Conservation (phyloP, 2,113 vertebrate genomes). For the Phaethon lepturus region DNA sequence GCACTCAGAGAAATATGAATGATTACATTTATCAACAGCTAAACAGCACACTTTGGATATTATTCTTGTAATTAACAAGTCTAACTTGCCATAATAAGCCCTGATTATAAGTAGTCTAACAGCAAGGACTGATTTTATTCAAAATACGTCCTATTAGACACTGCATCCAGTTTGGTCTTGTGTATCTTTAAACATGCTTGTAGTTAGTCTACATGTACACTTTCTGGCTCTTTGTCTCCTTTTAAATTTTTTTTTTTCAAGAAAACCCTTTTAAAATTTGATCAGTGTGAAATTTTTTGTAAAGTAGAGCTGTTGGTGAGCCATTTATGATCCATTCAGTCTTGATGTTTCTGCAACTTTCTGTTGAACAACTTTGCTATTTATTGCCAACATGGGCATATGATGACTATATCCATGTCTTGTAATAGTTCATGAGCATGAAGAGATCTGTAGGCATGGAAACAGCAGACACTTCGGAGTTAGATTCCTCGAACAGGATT, state of each 20-base stretch:
- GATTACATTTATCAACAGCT: slow-evolving; percentile 1
- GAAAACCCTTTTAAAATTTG: background rate
- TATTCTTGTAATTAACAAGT: background rate
- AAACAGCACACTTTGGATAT: background rate
- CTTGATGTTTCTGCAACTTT: background rate
- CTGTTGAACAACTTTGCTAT: background rate
- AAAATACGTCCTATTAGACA: background rate
- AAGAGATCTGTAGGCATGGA: background rate
- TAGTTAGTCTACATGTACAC: background rate
- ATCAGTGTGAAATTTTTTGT: background rate
- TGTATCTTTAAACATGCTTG: background rate
- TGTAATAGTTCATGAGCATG: fast-evolving
- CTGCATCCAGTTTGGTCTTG: background rate
- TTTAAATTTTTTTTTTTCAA: background rate
- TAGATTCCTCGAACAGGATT: background rate
- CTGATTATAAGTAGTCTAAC: background rate
- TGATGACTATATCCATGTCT: background rate
- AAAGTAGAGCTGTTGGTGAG: background rate
- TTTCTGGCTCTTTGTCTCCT: background rate
- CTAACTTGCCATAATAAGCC: background rate
- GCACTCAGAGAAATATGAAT: background rate
- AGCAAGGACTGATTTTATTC: background rate
- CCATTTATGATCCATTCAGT: background rate
- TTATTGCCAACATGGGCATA: background rate
- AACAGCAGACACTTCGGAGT: background rate